Evolutionary conservation across 2,797 vertebrate species (phyloP), one percentile per base, ranked within the genome.

Genomic region (Mormyrus hasselquistii): DNA sequence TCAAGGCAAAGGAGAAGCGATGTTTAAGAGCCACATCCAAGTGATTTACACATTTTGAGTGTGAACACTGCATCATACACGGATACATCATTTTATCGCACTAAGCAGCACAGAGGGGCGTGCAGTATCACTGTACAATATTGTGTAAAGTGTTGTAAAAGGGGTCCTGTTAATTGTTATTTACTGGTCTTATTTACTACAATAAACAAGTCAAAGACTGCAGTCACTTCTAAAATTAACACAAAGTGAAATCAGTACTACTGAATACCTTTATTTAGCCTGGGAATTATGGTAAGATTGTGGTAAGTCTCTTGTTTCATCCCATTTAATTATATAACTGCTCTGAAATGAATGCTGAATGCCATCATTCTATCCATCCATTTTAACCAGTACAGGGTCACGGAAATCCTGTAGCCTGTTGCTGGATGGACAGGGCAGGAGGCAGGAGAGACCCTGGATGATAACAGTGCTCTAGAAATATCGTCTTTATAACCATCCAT

Each of bases 211-310:
- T 6, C 14, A 44, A 79, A 79, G 73, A 79, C 73, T 41, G 73
- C 14, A 38, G 25, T 34, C 62, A 69, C 62, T 69, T 69, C 10
- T 69, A 69, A 69, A 34, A 69, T 12, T 69, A 29, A 69, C 62
- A 34, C 62, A 69, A 69, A 69, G 25, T 69, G 62, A 69, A 69
- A 69, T 34, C 62, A 14, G 73, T 19, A 79, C 73, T 79, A 44
- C 73, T 79, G 38, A 79, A 79, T 12, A 50, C n/a, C 82, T 84
- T 84, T 22, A 84, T 52, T 84, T 84, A 87, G 50, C 29, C 73
- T 44, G 38, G 16, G 6, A 79, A 79, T 69, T 69, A 69, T 69
- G 34, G 1, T 34, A 69, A 69, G 29, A 69, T 69, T 34, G 25
- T 69, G 62, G 25, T 10, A 34, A 34, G 62, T 65, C 22, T 65